These are phyloP conservation scores for Gallinago stenura DNA, from an alignment of 2,797 vertebrate species.

Conservation along the genomic window DNA sequence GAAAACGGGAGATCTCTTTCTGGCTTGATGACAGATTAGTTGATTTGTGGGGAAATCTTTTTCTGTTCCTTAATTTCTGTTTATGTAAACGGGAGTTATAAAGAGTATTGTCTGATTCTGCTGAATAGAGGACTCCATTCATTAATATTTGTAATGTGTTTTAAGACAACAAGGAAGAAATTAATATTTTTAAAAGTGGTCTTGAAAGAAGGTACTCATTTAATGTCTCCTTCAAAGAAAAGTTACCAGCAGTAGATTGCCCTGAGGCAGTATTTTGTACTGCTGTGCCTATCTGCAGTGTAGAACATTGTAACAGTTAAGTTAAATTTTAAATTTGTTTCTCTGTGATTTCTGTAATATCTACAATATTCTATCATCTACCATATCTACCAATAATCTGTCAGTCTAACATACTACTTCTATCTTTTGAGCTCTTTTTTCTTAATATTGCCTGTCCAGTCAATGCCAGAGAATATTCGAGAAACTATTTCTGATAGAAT, in stretches of 20 bases:
- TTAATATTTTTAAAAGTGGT: not conserved
- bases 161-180: not conserved
- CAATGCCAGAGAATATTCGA: not conserved
- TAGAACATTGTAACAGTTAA: not conserved
- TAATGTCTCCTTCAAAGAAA: not conserved
- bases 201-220: not conserved
- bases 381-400: not conserved
- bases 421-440: not conserved
- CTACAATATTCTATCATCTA: not conserved
- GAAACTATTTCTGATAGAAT: not conserved
- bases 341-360: not conserved
- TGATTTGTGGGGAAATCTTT: not conserved
- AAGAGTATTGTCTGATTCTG: not conserved
- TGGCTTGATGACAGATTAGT: not conserved
- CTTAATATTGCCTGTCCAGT: not conserved
- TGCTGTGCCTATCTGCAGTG: not conserved
- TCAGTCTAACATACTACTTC: not conserved
- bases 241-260: not conserved
- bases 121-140: not conserved
- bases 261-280: not conserved
- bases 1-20: not conserved
- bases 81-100: not conserved
- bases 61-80: slow-evolving; percentile 20
- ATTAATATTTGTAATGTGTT: not conserved
- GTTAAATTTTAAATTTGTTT: not conserved